A percentile compares a stretch with the other conserved stretches of the same genome.
These are phyloP conservation scores for Lanius ludovicianus DNA, from an alignment of 2,113 vertebrate species.

Conservation along the genomic window DNA sequence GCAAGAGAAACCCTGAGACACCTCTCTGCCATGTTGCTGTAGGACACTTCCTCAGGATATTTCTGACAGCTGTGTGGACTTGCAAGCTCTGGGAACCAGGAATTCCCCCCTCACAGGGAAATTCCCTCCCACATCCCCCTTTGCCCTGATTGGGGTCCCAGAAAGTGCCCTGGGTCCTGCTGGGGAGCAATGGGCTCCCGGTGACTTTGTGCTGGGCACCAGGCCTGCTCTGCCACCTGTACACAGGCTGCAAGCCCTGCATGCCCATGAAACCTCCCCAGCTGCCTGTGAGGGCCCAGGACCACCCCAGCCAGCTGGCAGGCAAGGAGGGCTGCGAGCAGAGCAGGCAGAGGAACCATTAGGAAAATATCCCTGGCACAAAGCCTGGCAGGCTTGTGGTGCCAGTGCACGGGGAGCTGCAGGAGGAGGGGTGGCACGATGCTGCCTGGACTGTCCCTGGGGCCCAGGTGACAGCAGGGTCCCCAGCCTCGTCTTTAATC, in stretches of 20 bases:
- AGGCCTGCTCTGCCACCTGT: constrained; percentile 23
- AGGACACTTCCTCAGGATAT: background rate
- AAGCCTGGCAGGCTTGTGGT: background rate
- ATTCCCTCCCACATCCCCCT: background rate
- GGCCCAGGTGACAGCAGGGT: background rate
- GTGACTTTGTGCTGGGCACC: no score
- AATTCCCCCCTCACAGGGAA: background rate
- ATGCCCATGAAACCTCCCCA: constrained; percentile 30
- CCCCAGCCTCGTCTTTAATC: background rate
- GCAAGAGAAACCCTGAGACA: background rate
- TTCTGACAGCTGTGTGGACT: background rate
- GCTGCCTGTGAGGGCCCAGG: background rate
- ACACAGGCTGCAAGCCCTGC: background rate
- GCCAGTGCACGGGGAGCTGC: background rate
- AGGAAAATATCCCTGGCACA: constrained; percentile 24
- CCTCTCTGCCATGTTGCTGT: background rate
- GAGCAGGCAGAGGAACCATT: constrained; percentile 24
- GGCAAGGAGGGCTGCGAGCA: background rate
- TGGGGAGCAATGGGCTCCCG: background rate
- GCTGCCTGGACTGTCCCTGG: background rate
- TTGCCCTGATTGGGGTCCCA: background rate
- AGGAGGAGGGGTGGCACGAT: background rate
- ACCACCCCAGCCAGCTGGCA: constrained; percentile 60
- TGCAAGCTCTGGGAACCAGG: background rate
- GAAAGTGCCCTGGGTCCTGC: background rate